Base-by-base conservation (phyloP, 2,113 vertebrate genomes). In the Hyperopisus bebe region DNA sequence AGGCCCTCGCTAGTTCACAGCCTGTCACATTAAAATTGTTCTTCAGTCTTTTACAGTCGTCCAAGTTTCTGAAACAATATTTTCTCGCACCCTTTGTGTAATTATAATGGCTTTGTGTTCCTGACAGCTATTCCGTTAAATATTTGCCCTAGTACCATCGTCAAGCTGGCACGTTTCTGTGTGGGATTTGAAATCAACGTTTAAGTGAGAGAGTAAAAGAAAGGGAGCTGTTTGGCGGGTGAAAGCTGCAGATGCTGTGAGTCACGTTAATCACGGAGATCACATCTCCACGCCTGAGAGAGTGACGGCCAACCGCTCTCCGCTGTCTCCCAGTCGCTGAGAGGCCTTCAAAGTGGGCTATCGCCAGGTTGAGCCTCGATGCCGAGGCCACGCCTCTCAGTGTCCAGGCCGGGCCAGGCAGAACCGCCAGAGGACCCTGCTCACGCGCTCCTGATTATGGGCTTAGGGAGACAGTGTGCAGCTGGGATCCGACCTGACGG, bases 131-230 rank as follows among this genome's bases (percentile, higher is more conserved):
- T 85, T 88, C 53, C 15, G 88, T 90, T 90, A 66, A 90, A 88
- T 90, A 88, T 88, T 90, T 88, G 90, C 86, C 87, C 48, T 74
- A 24, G 74, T 74, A 42, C 80, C 82, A 47, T 89, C 55, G 51
- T 74, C 58, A 89, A 66, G 88, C 58, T 90, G 90, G 24, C 90
- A 89, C 27, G 62, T 85, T 88, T 85, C 35, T 47, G 93, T 83
- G 27, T 11, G 4, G 44, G 82, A 91, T 89, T 90, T 91, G 88
- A 93, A 90, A 91, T 87, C 93, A 90, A 55, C 24, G 47, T 84
- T 77, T 70, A 88, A 85, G 31, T 47, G 82, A 88, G 77, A 55
- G 21, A 84, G 15, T n/a, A 53, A 88, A 85, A 51, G 46, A 15
- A 50, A 17, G 35, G 70, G 86, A n/a, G 53, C 39, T 35, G 88